Conservation (phyloP, 2,797 vertebrate genomes). For the Scomberomorus guttatus region DNA sequence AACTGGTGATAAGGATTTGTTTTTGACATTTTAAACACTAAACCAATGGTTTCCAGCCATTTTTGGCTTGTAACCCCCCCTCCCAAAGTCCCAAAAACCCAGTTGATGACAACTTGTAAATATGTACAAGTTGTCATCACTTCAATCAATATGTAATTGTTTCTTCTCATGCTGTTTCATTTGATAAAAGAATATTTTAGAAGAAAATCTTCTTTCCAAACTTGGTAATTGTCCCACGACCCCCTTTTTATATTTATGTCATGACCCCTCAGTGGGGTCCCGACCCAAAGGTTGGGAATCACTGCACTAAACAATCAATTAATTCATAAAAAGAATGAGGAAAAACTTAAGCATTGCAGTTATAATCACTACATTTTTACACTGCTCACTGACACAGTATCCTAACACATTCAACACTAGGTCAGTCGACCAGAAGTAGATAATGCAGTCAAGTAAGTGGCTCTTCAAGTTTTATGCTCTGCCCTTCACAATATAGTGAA, state of each 20-base stretch:
- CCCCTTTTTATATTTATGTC: background rate
- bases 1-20: background rate
- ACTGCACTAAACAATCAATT: background rate
- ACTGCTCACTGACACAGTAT: background rate
- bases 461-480: slow-evolving; percentile 27
- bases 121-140: background rate
- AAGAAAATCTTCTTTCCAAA: background rate
- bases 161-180: background rate
- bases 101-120: no score
- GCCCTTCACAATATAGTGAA: slow-evolving; percentile 29
- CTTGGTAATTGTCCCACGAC: background rate
- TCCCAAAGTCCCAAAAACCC: no score
- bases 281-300: background rate
- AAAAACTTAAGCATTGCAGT: background rate
- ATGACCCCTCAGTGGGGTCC: background rate
- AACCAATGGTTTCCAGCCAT: background rate
- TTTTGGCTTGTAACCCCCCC: background rate
- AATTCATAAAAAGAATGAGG: background rate
- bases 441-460: slow-evolving; percentile 6
- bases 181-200: background rate
- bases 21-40: background rate
- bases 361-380: background rate
- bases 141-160: background rate
- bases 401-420: background rate
- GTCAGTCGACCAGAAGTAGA: slow-evolving; percentile 23